These are phyloP conservation scores for Leuciscus waleckii DNA, from an alignment of 2,797 vertebrate species.

Conservation along the genomic window DNA sequence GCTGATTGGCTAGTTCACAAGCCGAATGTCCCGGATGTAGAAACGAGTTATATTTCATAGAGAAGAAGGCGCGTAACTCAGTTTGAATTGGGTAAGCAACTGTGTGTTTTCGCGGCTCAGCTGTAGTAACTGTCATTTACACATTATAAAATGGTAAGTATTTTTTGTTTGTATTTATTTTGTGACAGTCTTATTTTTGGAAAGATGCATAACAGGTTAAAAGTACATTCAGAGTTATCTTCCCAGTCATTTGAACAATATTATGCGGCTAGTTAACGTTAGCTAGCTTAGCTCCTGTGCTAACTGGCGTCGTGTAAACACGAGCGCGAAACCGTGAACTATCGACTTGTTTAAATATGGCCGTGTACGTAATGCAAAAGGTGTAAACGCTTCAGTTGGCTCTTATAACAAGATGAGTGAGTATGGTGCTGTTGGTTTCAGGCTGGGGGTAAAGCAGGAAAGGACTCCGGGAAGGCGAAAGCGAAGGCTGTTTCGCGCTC, in stretches of 20 bases:
- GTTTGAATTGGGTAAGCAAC: slow-evolving; percentile 62
- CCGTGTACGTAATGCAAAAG: too few relatives aligned
- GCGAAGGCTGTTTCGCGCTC: slow-evolving; percentile 96
- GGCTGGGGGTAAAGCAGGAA: slow-evolving; percentile 96
- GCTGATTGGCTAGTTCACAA: slow-evolving; percentile 62
- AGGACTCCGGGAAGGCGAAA: slow-evolving; percentile 96
- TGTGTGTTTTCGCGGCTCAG: neutral
- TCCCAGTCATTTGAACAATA: neutral
- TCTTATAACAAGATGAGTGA: too few relatives aligned
- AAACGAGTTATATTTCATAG: slow-evolving; percentile 50
- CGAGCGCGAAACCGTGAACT: too few relatives aligned
- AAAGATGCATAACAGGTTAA: fast-evolving
- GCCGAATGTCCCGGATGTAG: slow-evolving; percentile 70
- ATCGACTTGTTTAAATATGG: neutral
- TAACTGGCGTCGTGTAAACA: neutral
- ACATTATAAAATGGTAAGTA: slow-evolving; percentile 40
- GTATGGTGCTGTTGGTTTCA: slow-evolving; percentile 57
- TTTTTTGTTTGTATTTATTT: slow-evolving; percentile 38
- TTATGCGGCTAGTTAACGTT: neutral
- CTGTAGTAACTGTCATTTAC: neutral
- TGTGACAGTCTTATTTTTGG: neutral
- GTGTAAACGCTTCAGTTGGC: too few relatives aligned
- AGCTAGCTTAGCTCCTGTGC: slow-evolving; percentile 26
- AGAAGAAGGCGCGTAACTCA: slow-evolving; percentile 66
- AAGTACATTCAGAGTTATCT: neutral